Evolutionary conservation across 92 coral and sea anemone species (phyloP), one percentile per base, ranked within the genome.

Genomic region (Porites divaricata): DNA sequence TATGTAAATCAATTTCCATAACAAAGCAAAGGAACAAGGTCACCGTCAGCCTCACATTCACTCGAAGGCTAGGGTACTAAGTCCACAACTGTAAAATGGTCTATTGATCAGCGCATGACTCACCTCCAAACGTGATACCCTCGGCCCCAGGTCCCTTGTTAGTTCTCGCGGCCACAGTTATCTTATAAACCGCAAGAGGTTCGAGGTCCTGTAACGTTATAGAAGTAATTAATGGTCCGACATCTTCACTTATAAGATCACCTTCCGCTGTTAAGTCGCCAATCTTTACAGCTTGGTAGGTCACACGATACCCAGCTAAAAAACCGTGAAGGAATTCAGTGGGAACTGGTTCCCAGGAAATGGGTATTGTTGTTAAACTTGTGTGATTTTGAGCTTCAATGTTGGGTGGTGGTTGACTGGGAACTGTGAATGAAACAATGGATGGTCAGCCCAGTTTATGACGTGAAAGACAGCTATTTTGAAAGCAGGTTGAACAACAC

Each of bases 311-410:
- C 8, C 97, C 95, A 4, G 86, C 77, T 45, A 93, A 87, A 22
- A 69, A 19, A 9, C 98, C 98, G 65, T 89, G 79, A 69, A 86
- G 81, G 25, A 91, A 88, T 68, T 69, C 74, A 56, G 76, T 74
- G 13, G 98, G 97, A 12, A 95, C 93, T 73, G 93, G 86, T 28
- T 78, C 80, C 97, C 97, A 95, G 56, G 75, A 65, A 15, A 95
- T 87, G 1, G 84, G 83, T 4, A 95, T 67, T 1, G 67, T 70
- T 23, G 83, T 72, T 16, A 91, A 73, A 35, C 92, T 91, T 11
- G 93, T 90, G 61, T 85, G 73, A 89, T 95, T 91, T 52, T 77
- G 74, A 22, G 93, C 94, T 35, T 57, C 85, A 19, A 95, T 26
- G 21, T 88, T 88, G 41, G 76, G 77, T 13, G 98, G 98, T 22